Conservation (phyloP, 2,113 vertebrate genomes). For the Lepisosteus osseus region DNA sequence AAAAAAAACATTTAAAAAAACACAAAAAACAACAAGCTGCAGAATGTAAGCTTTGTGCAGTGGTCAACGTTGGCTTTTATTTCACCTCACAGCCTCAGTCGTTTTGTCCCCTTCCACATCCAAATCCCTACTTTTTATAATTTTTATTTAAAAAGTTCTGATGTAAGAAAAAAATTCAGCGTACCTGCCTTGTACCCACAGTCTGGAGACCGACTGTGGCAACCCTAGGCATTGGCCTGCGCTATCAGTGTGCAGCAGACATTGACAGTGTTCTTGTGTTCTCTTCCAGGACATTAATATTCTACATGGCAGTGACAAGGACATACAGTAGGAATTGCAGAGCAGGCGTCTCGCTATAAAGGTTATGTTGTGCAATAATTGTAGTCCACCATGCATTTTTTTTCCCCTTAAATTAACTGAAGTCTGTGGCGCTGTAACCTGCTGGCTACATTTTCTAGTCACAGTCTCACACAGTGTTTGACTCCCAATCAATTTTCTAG, state of each 20-base stretch:
- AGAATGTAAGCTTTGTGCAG: no score
- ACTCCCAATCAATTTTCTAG: background rate
- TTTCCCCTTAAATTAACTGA: background rate
- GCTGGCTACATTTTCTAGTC: no score
- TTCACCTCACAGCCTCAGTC: no score
- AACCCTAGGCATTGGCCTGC: background rate
- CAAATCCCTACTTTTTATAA: no score
- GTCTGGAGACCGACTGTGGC: background rate
- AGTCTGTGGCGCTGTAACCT: no score
- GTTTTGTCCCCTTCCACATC: no score
- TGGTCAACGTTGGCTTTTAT: no score
- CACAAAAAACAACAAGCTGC: no score
- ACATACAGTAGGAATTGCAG: background rate
- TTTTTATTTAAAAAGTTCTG: no score
- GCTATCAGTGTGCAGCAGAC: slow-evolving; percentile 1
- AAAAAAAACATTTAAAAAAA: no score
- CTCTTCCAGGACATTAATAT: slow-evolving; percentile 1
- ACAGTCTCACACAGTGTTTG: no score
- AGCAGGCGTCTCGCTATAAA: background rate
- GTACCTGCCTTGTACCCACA: background rate
- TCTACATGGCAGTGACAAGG: background rate
- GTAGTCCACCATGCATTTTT: background rate
- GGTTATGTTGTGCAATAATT: background rate
- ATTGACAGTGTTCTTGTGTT: background rate
- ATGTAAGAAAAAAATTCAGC: background rate